These are phyloP conservation scores for Batillaria attramentaria DNA, from an alignment of 1,140 invertebrate species.

Conservation along the genomic window DNA sequence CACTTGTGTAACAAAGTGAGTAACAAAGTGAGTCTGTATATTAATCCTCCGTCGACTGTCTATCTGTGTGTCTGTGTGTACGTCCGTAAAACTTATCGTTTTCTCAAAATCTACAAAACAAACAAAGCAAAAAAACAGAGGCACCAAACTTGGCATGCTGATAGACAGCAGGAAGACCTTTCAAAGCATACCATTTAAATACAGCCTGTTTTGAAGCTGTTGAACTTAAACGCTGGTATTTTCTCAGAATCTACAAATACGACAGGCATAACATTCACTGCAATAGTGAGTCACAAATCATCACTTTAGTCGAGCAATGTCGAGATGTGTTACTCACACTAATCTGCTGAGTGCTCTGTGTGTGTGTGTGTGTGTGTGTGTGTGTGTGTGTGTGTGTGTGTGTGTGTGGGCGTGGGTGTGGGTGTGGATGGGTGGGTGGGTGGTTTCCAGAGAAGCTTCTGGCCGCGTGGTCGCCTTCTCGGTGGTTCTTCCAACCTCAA, in stretches of 20 bases:
- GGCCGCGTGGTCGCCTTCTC: background rate
- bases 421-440: background rate
- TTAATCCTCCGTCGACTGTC: no score
- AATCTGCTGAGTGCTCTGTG: background rate
- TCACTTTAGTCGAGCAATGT: background rate
- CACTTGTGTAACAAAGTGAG: no score
- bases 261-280: no score
- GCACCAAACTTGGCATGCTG: no score
- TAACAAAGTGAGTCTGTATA: no score
- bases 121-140: no score
- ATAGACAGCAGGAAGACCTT: no score
- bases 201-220: background rate
- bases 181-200: background rate
- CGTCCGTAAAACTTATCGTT: no score
- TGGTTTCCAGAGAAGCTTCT: background rate
- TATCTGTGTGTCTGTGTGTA: no score
- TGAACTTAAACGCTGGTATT: background rate
- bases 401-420: background rate
- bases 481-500: background rate
- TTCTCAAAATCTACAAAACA: no score
- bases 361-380: background rate
- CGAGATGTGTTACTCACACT: background rate
- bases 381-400: background rate
- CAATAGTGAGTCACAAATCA: no score
- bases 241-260: no score